A percentile compares a stretch with the other conserved stretches of the same genome.
phyloP scores from a whole-genome alignment of 2,797 vertebrate species.

The Darevskia mixta region DNA sequence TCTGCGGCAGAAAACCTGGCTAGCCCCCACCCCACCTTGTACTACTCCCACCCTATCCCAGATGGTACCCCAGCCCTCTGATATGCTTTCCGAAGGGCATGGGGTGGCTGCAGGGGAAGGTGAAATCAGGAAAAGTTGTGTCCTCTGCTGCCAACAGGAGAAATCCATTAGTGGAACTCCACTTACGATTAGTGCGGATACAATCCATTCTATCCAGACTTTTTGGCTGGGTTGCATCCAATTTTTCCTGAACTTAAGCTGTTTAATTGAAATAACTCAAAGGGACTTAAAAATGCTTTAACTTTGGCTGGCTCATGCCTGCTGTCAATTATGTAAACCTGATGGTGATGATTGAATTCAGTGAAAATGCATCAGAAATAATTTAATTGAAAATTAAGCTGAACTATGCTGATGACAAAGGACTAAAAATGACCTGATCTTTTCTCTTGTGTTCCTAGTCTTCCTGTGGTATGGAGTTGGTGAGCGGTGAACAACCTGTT shows the following conservation, averaged over 20 bases:
- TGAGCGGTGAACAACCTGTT: slow-evolving; percentile 84
- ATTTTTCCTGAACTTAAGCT: background rate
- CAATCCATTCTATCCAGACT: background rate
- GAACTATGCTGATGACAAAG: background rate
- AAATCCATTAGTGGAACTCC: background rate
- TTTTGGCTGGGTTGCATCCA: background rate
- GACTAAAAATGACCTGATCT: slow-evolving; percentile 32
- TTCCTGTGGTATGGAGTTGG: slow-evolving; percentile 88
- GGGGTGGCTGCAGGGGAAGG: too few relatives aligned
- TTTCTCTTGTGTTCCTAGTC: slow-evolving; percentile 73
- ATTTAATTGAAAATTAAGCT: background rate
- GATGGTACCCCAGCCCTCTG: too few relatives aligned
- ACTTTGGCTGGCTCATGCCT: background rate
- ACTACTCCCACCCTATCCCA: too few relatives aligned
- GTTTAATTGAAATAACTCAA: background rate
- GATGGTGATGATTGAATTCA: background rate
- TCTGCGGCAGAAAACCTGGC: too few relatives aligned
- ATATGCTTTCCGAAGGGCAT: too few relatives aligned
- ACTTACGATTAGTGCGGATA: background rate
- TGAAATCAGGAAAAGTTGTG: too few relatives aligned
- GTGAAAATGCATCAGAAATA: background rate
- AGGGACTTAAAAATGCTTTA: background rate
- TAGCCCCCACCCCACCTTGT: too few relatives aligned
- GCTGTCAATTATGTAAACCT: background rate
- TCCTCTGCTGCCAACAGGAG: background rate